Percentiles rank a stretch among this genome's conserved stretches.
These are phyloP conservation scores for Taeniopygia guttata DNA, from an alignment of 2,797 vertebrate genomes.

Conservation along the genomic window DNA sequence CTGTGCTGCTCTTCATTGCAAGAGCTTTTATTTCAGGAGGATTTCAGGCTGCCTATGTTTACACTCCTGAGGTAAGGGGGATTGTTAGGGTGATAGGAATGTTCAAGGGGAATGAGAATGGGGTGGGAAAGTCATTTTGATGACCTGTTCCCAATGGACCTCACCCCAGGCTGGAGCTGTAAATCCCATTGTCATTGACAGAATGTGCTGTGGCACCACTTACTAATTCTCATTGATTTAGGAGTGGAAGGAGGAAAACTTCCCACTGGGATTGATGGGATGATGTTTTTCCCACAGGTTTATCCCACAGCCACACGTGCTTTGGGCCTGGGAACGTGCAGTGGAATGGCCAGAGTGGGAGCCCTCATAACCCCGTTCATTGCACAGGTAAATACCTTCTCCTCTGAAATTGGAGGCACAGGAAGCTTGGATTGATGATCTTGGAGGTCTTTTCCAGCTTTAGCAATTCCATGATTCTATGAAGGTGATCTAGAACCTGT, in stretches of 20 bases:
- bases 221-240: not conserved
- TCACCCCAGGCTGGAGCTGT: not conserved
- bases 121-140: not conserved
- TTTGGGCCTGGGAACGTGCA: conserved; percentile 93
- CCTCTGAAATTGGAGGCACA: not conserved
- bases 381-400: conserved; percentile 84
- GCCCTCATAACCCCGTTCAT: conserved; percentile 99
- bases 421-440: not conserved
- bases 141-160: not conserved
- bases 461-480: not conserved
- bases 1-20: conserved; percentile 94
- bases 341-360: conserved; percentile 96
- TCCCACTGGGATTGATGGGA: not conserved
- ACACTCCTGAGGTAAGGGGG: conserved; percentile 92
- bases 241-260: not conserved
- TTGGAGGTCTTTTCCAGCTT: not conserved
- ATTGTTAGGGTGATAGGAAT: not conserved
- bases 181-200: not conserved
- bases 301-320: conserved; percentile 96
- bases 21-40: conserved; percentile 98
- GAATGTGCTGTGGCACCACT: not conserved
- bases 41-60: conserved; percentile 99
- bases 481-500: not conserved
- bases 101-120: not conserved
- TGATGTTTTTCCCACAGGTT: conserved; percentile 79